A percentile compares a stretch with the other conserved stretches of the same genome.
phyloP scores from a whole-genome alignment of 1,140 invertebrate genomes.

The Sinella curviseta region DNA sequence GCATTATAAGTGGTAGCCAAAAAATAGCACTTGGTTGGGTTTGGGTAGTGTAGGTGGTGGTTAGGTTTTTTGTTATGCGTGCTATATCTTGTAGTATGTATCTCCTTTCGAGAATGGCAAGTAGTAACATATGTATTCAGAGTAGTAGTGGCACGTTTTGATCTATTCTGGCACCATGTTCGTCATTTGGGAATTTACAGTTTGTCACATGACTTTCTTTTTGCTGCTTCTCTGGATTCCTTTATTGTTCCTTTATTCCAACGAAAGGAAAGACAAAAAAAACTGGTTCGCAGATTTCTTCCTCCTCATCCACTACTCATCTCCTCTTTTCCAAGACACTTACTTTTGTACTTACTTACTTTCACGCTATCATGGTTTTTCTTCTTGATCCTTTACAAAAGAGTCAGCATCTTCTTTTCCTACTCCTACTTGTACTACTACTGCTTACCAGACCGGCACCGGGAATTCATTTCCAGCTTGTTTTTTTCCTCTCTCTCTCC shows the following conservation, averaged over 20 bases:
- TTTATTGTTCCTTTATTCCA: too few relatives aligned
- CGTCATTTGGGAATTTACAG: constrained; percentile 5
- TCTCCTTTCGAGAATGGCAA: too few relatives aligned
- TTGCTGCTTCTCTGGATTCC: too few relatives aligned
- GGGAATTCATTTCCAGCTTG: neutral
- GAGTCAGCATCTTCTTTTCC: neutral
- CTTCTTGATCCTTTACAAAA: neutral
- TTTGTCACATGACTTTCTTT: neutral
- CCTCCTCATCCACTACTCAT: too few relatives aligned
- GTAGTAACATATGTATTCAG: too few relatives aligned
- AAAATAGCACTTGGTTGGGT: too few relatives aligned
- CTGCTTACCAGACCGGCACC: neutral
- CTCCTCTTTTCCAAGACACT: neutral
- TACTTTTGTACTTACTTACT: too few relatives aligned
- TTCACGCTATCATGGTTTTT: neutral
- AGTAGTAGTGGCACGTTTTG: too few relatives aligned
- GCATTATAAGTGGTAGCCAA: too few relatives aligned
- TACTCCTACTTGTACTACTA: neutral
- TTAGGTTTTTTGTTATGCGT: too few relatives aligned
- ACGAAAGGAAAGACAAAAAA: neutral
- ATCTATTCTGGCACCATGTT: neutral
- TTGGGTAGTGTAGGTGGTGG: too few relatives aligned
- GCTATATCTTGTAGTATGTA: too few relatives aligned
- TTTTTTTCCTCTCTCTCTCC: neutral
- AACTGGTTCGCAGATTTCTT: neutral